phyloP scores from a whole-genome alignment of 1,140 invertebrate species.

The Papilio machaon region DNA sequence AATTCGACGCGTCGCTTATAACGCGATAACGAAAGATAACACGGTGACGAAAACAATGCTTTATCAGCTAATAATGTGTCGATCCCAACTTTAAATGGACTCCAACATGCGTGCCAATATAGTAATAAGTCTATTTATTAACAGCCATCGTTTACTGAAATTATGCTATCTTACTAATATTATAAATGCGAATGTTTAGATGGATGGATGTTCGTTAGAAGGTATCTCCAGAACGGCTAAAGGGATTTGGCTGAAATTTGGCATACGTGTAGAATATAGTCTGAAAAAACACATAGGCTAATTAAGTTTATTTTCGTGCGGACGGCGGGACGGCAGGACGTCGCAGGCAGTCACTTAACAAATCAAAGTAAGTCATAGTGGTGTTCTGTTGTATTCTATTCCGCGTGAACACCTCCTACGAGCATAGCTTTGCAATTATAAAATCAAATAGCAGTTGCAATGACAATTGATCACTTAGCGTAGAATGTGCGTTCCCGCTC shows the following conservation, averaged over 20 bases:
- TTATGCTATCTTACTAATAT: not conserved
- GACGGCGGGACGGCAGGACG: too few species aligned
- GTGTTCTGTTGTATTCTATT: not conserved
- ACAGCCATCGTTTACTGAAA: not conserved
- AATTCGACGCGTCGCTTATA: conserved; percentile 15
- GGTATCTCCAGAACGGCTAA: too few species aligned
- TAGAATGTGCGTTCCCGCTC: not conserved
- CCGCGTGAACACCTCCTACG: not conserved
- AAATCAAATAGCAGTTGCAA: not conserved
- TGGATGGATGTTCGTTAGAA: too few species aligned
- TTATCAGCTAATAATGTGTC: conserved; percentile 3
- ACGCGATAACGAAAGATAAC: conserved; percentile 30
- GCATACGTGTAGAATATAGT: too few species aligned
- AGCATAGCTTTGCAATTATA: not conserved
- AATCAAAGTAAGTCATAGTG: not conserved
- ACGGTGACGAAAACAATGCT: conserved; percentile 1
- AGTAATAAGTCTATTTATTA: not conserved
- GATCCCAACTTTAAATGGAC: conserved; percentile 6
- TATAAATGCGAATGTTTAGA: too few species aligned
- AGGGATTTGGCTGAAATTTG: too few species aligned
- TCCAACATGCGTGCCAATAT: not conserved
- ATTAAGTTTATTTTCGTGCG: not conserved
- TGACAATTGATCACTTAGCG: not conserved
- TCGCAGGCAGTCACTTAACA: not conserved
- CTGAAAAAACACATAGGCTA: too few species aligned